phyloP scores from a whole-genome alignment of 2,888 invertebrate genomes.

The Trachelus troglodyta region DNA sequence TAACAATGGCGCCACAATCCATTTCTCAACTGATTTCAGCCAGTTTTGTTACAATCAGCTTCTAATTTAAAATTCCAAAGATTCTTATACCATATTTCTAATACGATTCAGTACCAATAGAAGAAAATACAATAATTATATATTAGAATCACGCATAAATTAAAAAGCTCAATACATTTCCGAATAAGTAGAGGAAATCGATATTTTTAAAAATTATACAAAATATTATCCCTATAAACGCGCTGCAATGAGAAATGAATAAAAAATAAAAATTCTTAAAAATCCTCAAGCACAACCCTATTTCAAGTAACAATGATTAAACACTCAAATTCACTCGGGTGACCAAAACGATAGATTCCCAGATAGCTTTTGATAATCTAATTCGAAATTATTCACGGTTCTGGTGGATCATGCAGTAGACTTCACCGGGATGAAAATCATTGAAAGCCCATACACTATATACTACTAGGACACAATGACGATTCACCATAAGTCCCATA shows the following conservation, averaged over 20 bases:
- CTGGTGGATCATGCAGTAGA: constrained; percentile 27
- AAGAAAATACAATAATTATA: no score
- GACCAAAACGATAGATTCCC: constrained; percentile 28
- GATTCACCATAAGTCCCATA: constrained; percentile 35
- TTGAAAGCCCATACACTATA: constrained; percentile 33
- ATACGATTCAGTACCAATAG: neutral
- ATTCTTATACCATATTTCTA: neutral
- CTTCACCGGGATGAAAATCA: constrained; percentile 39
- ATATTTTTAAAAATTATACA: neutral
- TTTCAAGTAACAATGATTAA: neutral
- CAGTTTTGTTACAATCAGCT: neutral
- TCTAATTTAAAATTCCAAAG: neutral
- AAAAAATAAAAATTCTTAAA: neutral
- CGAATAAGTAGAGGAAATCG: no score
- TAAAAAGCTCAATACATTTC: no score
- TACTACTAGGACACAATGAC: constrained; percentile 42
- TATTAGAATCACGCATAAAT: no score
- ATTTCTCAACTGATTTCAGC: neutral
- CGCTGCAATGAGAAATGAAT: neutral
- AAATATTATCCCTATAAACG: neutral
- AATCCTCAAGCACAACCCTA: neutral
- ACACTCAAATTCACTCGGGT: neutral
- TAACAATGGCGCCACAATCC: neutral
- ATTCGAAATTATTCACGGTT: constrained; percentile 52
- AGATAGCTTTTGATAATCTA: constrained; percentile 48